These are phyloP conservation scores for Platichthys stellatus DNA, from an alignment of 2,113 vertebrate genomes.

Conservation along the genomic window DNA sequence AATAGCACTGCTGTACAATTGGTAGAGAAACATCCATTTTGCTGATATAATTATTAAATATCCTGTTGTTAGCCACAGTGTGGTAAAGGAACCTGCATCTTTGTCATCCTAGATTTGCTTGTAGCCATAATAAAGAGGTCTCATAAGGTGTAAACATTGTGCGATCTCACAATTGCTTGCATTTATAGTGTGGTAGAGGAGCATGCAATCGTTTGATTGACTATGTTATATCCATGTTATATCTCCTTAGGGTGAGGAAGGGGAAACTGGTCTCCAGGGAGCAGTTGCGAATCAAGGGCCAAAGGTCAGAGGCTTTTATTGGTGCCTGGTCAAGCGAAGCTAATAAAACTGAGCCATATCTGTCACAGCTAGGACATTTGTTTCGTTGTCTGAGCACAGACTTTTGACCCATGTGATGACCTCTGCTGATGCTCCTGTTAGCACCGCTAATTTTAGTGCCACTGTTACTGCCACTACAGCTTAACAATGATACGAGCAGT, in stretches of 20 bases:
- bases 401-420: not conserved
- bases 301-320: constrained; percentile 80
- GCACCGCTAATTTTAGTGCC: not conserved
- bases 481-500: not conserved
- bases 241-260: constrained; percentile 83
- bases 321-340: constrained; percentile 19
- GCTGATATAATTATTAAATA: too few species aligned
- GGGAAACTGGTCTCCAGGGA: constrained; percentile 80
- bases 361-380: constrained; percentile 1
- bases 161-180: too few species aligned
- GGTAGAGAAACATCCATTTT: too few species aligned
- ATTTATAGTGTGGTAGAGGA: not conserved
- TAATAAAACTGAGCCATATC: not conserved
- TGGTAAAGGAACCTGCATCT: not conserved
- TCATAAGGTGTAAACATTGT: not conserved
- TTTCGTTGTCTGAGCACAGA: not conserved
- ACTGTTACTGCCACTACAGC: not conserved
- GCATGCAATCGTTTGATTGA: not conserved
- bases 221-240: not conserved
- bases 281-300: constrained; percentile 78
- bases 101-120: not conserved
- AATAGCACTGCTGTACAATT: too few species aligned
- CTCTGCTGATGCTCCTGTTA: not conserved
- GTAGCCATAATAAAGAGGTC: not conserved
- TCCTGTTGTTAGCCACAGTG: too few species aligned